A percentile compares a stretch with the other conserved stretches of the same genome.
These are phyloP conservation scores for Drosophila mayri DNA, from an alignment of 1,140 invertebrate genomes.

Conservation along the genomic window DNA sequence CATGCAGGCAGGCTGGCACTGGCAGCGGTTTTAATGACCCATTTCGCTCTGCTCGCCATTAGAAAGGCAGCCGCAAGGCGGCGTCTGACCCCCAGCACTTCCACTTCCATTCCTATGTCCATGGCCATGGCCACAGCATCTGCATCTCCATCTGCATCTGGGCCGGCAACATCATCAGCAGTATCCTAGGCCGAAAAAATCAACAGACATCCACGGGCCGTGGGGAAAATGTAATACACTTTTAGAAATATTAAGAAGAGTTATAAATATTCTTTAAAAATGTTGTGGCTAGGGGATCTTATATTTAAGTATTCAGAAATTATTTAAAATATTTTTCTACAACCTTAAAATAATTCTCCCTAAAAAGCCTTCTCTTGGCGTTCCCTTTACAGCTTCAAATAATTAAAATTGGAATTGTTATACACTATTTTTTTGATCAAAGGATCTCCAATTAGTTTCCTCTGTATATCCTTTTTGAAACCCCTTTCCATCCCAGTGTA, in stretches of 20 bases:
- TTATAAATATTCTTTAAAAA: not conserved
- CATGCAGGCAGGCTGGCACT: slow-evolving; percentile 14
- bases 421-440: not conserved
- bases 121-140: slow-evolving; percentile 3
- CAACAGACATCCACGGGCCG: slow-evolving; percentile 26
- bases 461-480: not conserved
- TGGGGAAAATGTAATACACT: slow-evolving; percentile 14
- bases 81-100: slow-evolving; percentile 73
- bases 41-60: slow-evolving; percentile 68
- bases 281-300: not conserved
- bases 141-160: slow-evolving; percentile 35
- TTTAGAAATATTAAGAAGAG: not conserved
- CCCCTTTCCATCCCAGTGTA: slow-evolving; percentile 11
- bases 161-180: slow-evolving; percentile 40
- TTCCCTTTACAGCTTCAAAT: not conserved
- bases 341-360: not conserved
- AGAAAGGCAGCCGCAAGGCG: slow-evolving; percentile 78
- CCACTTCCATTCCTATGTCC: slow-evolving; percentile 31
- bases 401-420: not conserved
- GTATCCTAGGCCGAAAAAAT: slow-evolving; percentile 36
- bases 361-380: not conserved
- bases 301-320: not conserved
- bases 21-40: slow-evolving; percentile 69
- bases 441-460: not conserved
- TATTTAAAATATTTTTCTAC: not conserved